Evolutionary conservation across 2,888 invertebrate species (phyloP).

Genomic region (Tenthredo mesomela): DNA sequence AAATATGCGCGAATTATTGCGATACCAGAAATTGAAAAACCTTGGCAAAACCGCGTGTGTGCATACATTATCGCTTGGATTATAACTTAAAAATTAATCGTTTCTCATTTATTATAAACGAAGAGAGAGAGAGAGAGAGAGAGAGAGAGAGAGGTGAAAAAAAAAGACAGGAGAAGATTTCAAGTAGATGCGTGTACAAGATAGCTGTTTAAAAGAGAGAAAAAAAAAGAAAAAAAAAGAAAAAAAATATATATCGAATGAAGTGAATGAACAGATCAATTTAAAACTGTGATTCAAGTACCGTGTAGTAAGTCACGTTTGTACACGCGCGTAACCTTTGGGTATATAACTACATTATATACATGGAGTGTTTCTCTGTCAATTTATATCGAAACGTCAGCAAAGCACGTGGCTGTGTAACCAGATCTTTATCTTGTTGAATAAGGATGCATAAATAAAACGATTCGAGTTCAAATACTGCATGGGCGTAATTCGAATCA

Average conservation of each 20-base stretch:
- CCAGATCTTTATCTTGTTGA: neutral
- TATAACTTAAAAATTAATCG: neutral
- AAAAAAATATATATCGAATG: neutral
- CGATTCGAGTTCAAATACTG: constrained; percentile 4
- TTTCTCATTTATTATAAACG: neutral
- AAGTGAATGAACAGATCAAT: constrained; percentile 29
- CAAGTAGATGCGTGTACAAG: neutral
- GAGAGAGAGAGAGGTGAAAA: neutral
- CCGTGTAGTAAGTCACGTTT: neutral
- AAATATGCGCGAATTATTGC: neutral
- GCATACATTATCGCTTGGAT: neutral
- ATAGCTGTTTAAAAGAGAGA: neutral
- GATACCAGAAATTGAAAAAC: neutral
- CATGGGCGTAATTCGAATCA: constrained; percentile 36
- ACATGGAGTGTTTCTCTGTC: neutral
- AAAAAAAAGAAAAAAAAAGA: neutral
- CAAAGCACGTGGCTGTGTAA: constrained; percentile 8
- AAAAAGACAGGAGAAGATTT: neutral
- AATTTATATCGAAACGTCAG: constrained; percentile 43
- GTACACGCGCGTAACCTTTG: neutral
- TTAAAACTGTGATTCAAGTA: neutral
- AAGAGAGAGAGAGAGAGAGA: neutral
- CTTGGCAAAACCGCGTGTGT: neutral
- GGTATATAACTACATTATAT: neutral
- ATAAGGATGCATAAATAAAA: constrained; percentile 30